phyloP scores from a whole-genome alignment of 2,797 vertebrate genomes.

The Onychomys torridus region DNA sequence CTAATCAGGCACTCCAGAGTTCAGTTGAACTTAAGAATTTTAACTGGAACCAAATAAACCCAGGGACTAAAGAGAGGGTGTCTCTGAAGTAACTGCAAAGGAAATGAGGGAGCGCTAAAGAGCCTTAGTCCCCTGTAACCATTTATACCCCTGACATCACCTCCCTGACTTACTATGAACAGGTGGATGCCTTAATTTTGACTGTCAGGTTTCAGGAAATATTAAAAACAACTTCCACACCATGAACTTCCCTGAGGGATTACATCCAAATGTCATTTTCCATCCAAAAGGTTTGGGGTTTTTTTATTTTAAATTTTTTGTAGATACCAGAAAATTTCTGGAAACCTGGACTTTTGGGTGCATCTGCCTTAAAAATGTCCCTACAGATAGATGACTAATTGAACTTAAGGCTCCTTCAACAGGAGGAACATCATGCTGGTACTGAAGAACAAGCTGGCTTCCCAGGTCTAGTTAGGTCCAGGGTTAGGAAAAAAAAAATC shows the following conservation, averaged over 20 bases:
- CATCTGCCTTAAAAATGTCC: conserved; percentile 10
- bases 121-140: neutral
- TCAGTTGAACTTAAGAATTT: conserved; percentile 21
- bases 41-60: conserved; percentile 42
- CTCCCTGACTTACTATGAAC: conserved; percentile 1
- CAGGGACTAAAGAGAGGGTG: conserved; percentile 6
- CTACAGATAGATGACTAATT: neutral
- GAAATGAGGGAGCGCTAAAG: neutral
- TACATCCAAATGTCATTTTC: conserved; percentile 64
- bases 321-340: conserved; percentile 56
- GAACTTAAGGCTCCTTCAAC: no score
- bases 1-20: neutral
- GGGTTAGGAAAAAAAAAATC: neutral
- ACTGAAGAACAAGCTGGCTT: neutral
- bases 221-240: conserved; percentile 36
- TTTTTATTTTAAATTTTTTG: neutral
- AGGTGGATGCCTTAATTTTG: conserved; percentile 45
- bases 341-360: neutral
- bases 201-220: conserved; percentile 60
- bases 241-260: conserved; percentile 42
- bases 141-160: neutral
- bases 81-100: neutral
- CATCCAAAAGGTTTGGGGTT: conserved; percentile 63
- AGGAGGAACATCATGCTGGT: neutral
- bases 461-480: no score